Percentiles rank a stretch among this genome's conserved stretches.
phyloP scores from a whole-genome alignment of 2,113 vertebrate genomes.

The Acanthisitta chloris region DNA sequence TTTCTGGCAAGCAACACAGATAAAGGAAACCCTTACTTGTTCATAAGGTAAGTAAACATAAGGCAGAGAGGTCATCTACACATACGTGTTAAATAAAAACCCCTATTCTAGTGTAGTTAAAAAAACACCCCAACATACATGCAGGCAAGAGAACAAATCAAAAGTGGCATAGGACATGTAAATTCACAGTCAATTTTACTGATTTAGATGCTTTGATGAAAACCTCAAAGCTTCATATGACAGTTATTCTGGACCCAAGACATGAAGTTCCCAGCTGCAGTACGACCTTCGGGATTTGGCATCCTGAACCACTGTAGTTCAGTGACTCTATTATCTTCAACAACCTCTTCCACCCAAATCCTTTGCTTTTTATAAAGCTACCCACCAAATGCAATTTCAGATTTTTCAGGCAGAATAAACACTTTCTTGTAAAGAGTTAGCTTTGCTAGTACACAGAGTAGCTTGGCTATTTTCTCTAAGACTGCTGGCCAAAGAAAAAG shows the following conservation, averaged over 20 bases:
- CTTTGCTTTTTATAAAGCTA: not conserved
- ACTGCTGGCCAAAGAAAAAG: not conserved
- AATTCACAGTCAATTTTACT: not conserved
- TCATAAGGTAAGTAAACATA: not conserved
- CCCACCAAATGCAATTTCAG: not conserved
- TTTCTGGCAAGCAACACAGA: not conserved
- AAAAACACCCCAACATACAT: not conserved
- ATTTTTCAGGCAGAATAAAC: not conserved
- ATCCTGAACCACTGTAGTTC: not conserved
- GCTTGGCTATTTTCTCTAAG: not conserved
- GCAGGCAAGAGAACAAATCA: not conserved
- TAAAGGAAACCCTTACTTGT: not conserved
- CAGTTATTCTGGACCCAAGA: not conserved
- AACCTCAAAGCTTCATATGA: not conserved
- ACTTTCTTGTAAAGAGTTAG: not conserved
- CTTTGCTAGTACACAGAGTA: not conserved
- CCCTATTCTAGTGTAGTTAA: not conserved
- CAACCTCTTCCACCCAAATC: not conserved
- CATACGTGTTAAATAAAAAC: not conserved
- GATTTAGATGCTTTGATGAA: not conserved
- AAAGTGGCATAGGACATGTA: not conserved
- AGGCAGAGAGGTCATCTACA: not conserved
- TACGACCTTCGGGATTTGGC: not conserved
- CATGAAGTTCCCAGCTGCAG: not conserved
- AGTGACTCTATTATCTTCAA: not conserved